These are phyloP conservation scores for Henricia sp. DNA, from an alignment of 53 echinoderm and acorn worm species.

Conservation along the genomic window DNA sequence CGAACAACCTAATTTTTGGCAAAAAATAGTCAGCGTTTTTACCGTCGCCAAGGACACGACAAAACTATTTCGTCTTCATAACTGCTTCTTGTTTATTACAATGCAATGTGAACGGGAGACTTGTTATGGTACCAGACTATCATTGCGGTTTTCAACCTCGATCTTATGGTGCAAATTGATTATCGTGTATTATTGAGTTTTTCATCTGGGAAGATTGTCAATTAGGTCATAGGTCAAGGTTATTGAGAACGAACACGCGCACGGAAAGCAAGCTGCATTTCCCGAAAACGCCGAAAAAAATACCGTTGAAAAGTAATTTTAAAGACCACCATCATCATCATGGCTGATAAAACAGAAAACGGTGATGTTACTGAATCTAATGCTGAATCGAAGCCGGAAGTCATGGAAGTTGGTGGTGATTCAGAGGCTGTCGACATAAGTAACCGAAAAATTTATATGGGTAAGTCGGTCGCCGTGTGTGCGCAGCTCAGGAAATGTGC, in stretches of 20 bases:
- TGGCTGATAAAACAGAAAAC: conserved; percentile 20
- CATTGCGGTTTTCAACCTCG: conserved; percentile 25
- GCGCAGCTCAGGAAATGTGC: no score
- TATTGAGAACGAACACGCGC: conserved; percentile 20
- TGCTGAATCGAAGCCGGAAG: background rate
- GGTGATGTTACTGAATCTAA: no score
- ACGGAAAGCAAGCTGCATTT: background rate
- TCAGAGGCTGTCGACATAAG: conserved; percentile 14
- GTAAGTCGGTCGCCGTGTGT: no score
- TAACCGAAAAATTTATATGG: conserved; percentile 49
- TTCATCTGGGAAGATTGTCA: no score
- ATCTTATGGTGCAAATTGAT: background rate
- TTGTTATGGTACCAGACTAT: conserved; percentile 11
- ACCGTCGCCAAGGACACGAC: conserved; percentile 17
- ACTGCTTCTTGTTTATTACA: background rate
- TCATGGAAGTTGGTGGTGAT: conserved; percentile 13
- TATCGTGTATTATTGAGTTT: background rate
- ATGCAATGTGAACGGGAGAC: background rate
- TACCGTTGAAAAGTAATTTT: background rate
- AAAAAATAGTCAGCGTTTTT: no score
- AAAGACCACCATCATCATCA: conserved; percentile 11
- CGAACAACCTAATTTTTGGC: no score
- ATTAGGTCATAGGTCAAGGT: conserved; percentile 11
- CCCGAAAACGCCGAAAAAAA: background rate
- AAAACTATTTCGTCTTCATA: conserved; percentile 45